Conservation (phyloP, 2,888 invertebrate genomes). For the Synanthedon formicaeformis region DNA sequence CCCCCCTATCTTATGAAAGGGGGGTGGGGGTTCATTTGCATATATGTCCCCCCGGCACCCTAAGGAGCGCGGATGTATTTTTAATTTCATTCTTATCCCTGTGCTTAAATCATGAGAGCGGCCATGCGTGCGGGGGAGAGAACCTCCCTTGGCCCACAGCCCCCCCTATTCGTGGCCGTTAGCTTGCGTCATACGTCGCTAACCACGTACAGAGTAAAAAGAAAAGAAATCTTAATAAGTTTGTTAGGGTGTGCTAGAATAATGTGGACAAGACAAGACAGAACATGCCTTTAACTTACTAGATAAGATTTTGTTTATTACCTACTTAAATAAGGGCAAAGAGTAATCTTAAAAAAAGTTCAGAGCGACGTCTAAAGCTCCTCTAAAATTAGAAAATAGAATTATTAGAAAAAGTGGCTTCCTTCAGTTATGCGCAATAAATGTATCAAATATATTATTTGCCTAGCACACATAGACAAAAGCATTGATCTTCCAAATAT, state of each 20-base stretch:
- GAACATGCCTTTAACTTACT: too few relatives aligned
- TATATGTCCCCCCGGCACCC: conserved; percentile 69
- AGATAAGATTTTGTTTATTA: too few relatives aligned
- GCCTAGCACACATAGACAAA: too few relatives aligned
- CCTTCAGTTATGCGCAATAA: too few relatives aligned
- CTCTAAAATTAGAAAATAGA: too few relatives aligned
- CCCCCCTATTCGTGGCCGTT: conserved; percentile 39
- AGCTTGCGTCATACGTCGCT: conserved; percentile 70
- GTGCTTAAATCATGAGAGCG: conserved; percentile 71
- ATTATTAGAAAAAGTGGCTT: too few relatives aligned
- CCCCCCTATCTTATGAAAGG: conserved; percentile 60
- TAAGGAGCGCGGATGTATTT: conserved; percentile 68
- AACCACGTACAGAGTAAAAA: conserved; percentile 69
- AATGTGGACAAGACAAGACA: conserved; percentile 25
- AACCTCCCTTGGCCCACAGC: conserved; percentile 22
- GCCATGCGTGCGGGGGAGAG: conserved; percentile 65
- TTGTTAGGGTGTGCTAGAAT: conserved; percentile 57
- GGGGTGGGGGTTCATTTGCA: conserved; percentile 61
- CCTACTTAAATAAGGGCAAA: too few relatives aligned
- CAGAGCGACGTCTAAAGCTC: too few relatives aligned
- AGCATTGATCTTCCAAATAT: too few relatives aligned
- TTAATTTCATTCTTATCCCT: conserved; percentile 72
- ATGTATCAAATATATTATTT: too few relatives aligned
- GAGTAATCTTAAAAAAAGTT: too few relatives aligned
- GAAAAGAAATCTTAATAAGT: conserved; percentile 72